Evolutionary conservation across 1,140 invertebrate genomes (phyloP), one percentile per base, ranked within the genome.

Genomic region (Scylla paramamosain): DNA sequence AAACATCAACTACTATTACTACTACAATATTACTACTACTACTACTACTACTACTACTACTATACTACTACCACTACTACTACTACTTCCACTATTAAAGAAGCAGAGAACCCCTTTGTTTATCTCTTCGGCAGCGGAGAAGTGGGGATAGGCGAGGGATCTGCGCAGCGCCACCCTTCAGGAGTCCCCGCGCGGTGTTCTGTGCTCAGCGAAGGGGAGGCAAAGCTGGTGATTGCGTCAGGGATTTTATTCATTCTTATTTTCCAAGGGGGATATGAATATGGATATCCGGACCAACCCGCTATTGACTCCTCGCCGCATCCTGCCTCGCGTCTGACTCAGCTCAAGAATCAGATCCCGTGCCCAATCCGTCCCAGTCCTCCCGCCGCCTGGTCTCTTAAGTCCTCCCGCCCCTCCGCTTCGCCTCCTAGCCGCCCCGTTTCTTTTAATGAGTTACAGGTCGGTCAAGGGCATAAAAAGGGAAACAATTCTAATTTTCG

Each of bases 181-280:
- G n/a, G 1, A n/a, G 25, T 25, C 67, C 20, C 20, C 67, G 67
- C n/a, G 12, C 6, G 20, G 67, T 77, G 16, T 7, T 77, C 67
- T 77, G 39, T 39, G 39, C 39, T 39, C 12, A 77, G 12, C 20
- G 67, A 25, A 25, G 25, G 67, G 67, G 25, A n/a, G 67, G 20
- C 1, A n/a, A n/a, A 77, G 67, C 67, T 77, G 52, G 67, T 77
- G 67, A 77, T 77, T 77, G 25, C 67, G 67, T 77, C 67, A 77
- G 67, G 67, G 67, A n/a, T 77, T 77, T n/a, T 77, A 77, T 77
- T 77, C 67, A 77, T 77, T 77, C 67, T n/a, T 77, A 77, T 77
- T 77, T 77, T n/a, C 25, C 20, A 77, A 20, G 67, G 0, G 20
- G n/a, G 67, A 77, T 77, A 77, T 77, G 67, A 77, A 77, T 77